Evolutionary conservation across 2,797 vertebrate species (phyloP), one percentile per base, ranked within the genome.

Genomic region (Sphenodon punctatus): DNA sequence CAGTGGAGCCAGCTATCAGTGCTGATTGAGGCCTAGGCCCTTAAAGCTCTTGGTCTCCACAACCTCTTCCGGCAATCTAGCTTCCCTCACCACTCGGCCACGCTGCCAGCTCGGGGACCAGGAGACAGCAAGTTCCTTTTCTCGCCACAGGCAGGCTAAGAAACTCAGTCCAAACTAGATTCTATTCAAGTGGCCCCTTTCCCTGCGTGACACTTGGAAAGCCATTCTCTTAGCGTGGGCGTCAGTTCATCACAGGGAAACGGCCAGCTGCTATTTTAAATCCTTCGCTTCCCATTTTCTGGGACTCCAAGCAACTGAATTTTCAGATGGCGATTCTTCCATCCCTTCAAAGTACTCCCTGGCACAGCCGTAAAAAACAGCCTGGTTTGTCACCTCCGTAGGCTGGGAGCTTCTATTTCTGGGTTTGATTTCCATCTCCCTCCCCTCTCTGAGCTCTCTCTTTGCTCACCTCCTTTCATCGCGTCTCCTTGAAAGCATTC

Each of bases 311-410:
- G 2, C 5, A 2, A 56, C 7, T 8, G 53, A 38, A 7, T 43
- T 41, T 34, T n/a, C n/a, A 36, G 0, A 25, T 36, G 19, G 23
- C 46, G 51, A 5, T 0, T 0, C 58, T 38, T 6, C 20, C 32
- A 6, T 14, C 39, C 58, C 41, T 32, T 6, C 19, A 58, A 34
- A 82, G 61, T 4, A 32, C 42, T n/a, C n/a, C 49, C 4, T 5
- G 2, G 36, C 51, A 39, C 7, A 0, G 0, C 63, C 3, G 34
- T 39, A 7, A 14, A 19, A 34, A 22, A 45, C 27, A 75, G 20
- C 4, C n/a, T n/a, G n/a, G 9, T 3, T 36, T n/a, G 0, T 19
- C 6, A 0, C 23, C 5, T 0, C 0, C 43, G 4, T 30, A 2
- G 1, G n/a, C 2, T 9, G 38, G 32, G 17, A 42, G 10, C 10